These are phyloP conservation scores for Mnemiopsis leidyi DNA, from an alignment of 37 sponge, comb jelly and placozoan species.

Conservation along the genomic window DNA sequence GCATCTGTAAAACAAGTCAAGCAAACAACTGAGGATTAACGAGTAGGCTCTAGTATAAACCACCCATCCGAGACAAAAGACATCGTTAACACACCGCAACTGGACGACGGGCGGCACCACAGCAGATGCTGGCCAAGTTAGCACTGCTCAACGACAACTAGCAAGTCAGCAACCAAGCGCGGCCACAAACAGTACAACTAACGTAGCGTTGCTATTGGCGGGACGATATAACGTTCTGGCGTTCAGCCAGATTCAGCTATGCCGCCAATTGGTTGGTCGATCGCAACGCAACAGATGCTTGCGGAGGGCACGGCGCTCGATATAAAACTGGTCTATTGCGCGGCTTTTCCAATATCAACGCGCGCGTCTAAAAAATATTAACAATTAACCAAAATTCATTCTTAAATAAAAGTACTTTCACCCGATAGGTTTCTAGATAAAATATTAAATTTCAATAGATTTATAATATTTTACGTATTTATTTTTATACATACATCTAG, in stretches of 20 bases:
- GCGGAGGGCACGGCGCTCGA: not conserved
- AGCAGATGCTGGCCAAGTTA: not conserved
- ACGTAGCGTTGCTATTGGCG: slow-evolving; percentile 46
- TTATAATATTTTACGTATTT: too few species aligned
- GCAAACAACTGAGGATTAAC: too few species aligned
- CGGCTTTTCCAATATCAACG: not conserved
- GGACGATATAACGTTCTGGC: slow-evolving; percentile 61
- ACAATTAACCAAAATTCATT: too few species aligned
- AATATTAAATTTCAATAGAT: too few species aligned
- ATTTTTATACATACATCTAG: too few species aligned
- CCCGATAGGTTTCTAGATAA: too few species aligned
- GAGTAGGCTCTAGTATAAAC: too few species aligned
- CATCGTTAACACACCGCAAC: too few species aligned
- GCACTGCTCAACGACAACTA: not conserved
- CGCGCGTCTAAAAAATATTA: too few species aligned
- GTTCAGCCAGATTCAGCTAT: not conserved
- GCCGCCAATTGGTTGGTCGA: slow-evolving; percentile 40
- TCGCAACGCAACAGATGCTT: slow-evolving; percentile 51
- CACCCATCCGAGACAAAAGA: too few species aligned
- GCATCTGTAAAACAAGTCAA: too few species aligned
- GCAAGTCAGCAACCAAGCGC: not conserved
- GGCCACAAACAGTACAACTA: not conserved
- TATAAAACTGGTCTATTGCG: not conserved
- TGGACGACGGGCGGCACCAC: not conserved
- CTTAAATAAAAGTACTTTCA: too few species aligned